Base-by-base conservation (phyloP, 2,797 vertebrate genomes). In the Pelodytes ibericus region DNA sequence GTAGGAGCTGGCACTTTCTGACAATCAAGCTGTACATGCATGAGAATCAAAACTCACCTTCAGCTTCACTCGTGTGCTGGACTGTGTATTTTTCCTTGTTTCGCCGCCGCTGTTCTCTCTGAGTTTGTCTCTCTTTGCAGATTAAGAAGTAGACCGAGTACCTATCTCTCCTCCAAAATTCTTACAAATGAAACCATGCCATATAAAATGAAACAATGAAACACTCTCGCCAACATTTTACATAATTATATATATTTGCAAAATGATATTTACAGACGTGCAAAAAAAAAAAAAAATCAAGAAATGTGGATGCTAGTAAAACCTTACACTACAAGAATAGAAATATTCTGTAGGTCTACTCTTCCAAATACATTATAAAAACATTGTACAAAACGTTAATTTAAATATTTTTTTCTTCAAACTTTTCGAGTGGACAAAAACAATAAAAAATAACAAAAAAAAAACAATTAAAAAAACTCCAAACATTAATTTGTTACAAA, bases 281-380 rank as follows among this genome's bases (percentile, higher is more conserved):
- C 65, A 69, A 75, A 69, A 51, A 6, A 56, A 74, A 66, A 57
- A 69, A 75, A 69, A 51, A 6, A 56, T 66, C 20, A n/a, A 68
- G n/a, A 47, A 18, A 60, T 6, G 11, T 36, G 1, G 18, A 53
- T 9, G 24, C n/a, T 24, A 53, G 18, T 47, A 47, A 47, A 53
- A 53, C 1, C 6, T 62, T 63, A 11, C 70, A 76, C 44, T 76
- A 75, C 2, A 61, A 75, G 24, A 59, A 67, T 33, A 4, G 25
- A 15, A 61, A 61, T 18, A 2, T 25, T 30, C 8, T 6, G n/a
- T 16, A 60, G 29, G 16, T 51, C 31, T 56, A 64, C 25, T 61
- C 22, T 30, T 22, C n/a, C 33, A 47, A 24, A 29, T 58, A 10
- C 51, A 58, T 30, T 41, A 58, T 8, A 53, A 44, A 66, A 22